Conservation (phyloP, 1,140 invertebrate species). For the Mactra quadrangularis region DNA sequence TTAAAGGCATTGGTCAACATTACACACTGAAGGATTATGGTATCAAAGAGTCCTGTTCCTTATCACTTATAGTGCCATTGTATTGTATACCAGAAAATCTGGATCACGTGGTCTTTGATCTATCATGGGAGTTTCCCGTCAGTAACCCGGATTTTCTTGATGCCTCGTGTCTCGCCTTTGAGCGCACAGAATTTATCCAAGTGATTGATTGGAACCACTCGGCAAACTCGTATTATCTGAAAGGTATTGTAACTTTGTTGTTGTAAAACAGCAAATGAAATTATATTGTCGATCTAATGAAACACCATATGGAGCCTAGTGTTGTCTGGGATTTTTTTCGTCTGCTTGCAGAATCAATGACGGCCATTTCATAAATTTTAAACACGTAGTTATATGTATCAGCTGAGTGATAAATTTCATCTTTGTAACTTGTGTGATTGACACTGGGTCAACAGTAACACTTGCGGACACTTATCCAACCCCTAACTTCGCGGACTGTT, state of each 20-base stretch:
- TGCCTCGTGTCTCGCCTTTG: slow-evolving; percentile 16
- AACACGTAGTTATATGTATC: neutral
- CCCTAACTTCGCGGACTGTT: too few species aligned
- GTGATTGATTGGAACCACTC: slow-evolving; percentile 42
- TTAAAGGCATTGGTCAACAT: neutral
- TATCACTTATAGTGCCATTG: slow-evolving; percentile 8
- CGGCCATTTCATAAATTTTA: neutral
- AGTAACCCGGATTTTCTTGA: slow-evolving; percentile 27
- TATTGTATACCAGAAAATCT: slow-evolving; percentile 39
- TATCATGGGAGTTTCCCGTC: slow-evolving; percentile 39
- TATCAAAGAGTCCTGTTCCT: slow-evolving; percentile 7
- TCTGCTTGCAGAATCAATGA: neutral
- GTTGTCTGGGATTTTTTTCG: neutral
- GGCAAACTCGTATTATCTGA: slow-evolving; percentile 13
- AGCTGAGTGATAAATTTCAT: neutral
- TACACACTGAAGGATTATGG: neutral
- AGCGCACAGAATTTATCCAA: slow-evolving; percentile 33
- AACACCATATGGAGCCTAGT: neutral
- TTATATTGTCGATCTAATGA: neutral
- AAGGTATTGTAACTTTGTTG: neutral
- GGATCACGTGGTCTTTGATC: slow-evolving; percentile 38
- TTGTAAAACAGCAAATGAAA: neutral
- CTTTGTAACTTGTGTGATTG: neutral
- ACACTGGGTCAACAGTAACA: too few species aligned
- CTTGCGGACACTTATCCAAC: too few species aligned